Evolutionary conservation across 2,888 invertebrate species (phyloP).

Genomic region (Nasonia oneida): DNA sequence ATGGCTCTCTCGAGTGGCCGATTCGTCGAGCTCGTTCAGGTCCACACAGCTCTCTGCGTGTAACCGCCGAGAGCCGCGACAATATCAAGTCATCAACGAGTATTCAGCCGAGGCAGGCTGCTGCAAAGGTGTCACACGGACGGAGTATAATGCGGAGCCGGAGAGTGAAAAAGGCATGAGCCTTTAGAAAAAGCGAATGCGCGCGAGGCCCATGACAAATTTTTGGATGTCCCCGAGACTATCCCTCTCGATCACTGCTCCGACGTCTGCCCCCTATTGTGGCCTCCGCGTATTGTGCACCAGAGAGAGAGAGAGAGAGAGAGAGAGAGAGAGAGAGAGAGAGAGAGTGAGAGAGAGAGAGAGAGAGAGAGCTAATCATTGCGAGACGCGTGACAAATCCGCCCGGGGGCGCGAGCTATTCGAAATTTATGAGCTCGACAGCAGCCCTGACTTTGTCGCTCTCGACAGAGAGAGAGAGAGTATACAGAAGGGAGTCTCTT

Average conservation of each 20-base stretch:
- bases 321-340: not conserved
- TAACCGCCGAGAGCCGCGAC: constrained; percentile 26
- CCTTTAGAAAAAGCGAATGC: constrained; percentile 59
- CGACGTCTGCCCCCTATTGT: constrained; percentile 8
- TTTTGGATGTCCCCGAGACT: constrained; percentile 41
- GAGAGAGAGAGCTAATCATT: constrained; percentile 51
- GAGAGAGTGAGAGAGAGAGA: not conserved
- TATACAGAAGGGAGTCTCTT: not conserved
- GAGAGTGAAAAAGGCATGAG: not conserved
- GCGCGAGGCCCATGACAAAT: constrained; percentile 63
- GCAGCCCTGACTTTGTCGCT: constrained; percentile 57
- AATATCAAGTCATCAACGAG: constrained; percentile 75
- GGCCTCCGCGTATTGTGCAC: constrained; percentile 19
- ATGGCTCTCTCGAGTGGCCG: constrained; percentile 31
- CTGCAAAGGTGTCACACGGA: not conserved
- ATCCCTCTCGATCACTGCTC: not conserved
- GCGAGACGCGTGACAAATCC: constrained; percentile 68
- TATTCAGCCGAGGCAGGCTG: constrained; percentile 66
- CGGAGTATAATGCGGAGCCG: too few relatives aligned
- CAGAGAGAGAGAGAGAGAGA: not conserved
- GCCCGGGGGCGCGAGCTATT: constrained; percentile 62
- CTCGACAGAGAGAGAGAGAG: not conserved
- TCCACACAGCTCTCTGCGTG: not conserved
- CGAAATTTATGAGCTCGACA: constrained; percentile 58
- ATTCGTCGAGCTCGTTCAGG: constrained; percentile 38